Conservation (phyloP, 2,888 invertebrate genomes). For the Nowickia ferox region DNA sequence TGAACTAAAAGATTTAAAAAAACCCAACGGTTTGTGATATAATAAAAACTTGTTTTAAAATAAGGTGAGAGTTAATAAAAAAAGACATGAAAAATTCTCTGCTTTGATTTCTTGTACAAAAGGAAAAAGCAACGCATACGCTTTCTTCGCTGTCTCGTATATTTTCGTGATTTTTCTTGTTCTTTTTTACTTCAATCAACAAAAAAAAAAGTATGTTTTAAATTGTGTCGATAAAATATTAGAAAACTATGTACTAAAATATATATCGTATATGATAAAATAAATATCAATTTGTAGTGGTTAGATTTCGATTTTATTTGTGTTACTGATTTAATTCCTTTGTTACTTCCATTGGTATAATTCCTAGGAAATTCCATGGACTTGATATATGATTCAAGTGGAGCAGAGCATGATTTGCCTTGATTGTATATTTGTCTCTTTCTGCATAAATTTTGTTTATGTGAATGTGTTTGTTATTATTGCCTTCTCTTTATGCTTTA, state of each 20-base stretch:
- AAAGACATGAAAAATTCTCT: neutral
- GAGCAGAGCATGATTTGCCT: constrained; percentile 50
- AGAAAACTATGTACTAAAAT: neutral
- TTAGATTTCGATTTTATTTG: constrained; percentile 11
- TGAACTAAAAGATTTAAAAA: constrained; percentile 35
- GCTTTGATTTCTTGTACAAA: constrained; percentile 17
- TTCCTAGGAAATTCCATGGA: constrained; percentile 42
- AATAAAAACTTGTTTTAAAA: neutral
- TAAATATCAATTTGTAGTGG: neutral
- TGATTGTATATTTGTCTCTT: constrained; percentile 50
- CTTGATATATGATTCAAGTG: constrained; percentile 62
- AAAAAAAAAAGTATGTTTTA: constrained; percentile 16
- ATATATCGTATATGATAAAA: neutral
- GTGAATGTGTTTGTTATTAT: constrained; percentile 32
- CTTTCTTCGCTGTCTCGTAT: constrained; percentile 67
- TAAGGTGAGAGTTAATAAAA: neutral
- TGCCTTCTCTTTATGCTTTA: constrained; percentile 10
- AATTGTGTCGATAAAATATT: neutral
- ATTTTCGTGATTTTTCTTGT: constrained; percentile 21
- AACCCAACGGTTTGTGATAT: neutral
- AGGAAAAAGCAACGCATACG: constrained; percentile 61
- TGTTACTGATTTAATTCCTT: constrained; percentile 2
- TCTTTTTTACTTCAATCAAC: constrained; percentile 12
- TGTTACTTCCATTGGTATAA: constrained; percentile 30
- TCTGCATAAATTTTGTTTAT: constrained; percentile 36